Evolutionary conservation across 1,140 invertebrate genomes (phyloP), one percentile per base, ranked within the genome.

Genomic region (Leptinotarsa undecemlineata): DNA sequence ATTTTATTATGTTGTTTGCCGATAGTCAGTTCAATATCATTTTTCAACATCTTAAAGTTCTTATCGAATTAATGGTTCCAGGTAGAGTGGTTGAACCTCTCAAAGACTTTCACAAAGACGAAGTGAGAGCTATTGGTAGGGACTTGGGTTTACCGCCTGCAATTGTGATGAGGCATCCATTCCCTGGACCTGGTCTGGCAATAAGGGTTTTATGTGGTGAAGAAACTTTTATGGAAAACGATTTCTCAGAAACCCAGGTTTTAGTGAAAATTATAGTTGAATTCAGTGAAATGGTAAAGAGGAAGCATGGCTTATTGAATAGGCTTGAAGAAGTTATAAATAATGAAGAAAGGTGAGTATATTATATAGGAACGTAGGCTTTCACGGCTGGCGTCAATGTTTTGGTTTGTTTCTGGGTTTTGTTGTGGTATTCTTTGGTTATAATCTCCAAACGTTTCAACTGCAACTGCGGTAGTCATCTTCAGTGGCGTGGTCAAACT

Each of bases 71-170:
- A 57, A 57, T 57, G 42, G 11, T 72, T 64, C 87, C 71, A 94
- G 81, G 97, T 95, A 88, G 95, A 74, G 96, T 99, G 17, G 93
- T 99, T 21, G 98, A 99, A 87, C 98, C 98, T n/a, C 88, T 99
- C 15, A 95, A 94, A 87, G 98, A 99, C 87, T 99, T 99, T 85
- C 98, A 99, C 84, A 99, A 99, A 88, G 98, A 99, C 86, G 98
- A 99, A 89, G 98, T 99, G 68, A 88, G 94, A 73, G 87, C 88
- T 47, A 84, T 96, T 70, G 98, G 98, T 64, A 88, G 90, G 82
- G 95, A 98, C 85, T 88, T 99, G 71, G 97, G 96, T 1, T 88
- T 99, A 62, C 94, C 96, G 8, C 82, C 89, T 15, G 91, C 94
- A 74, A 85, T 99, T 74, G 95, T 99, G 48, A 91, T 96, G 83